Conservation (phyloP, 1,140 invertebrate genomes). For the Euschistus heros region DNA sequence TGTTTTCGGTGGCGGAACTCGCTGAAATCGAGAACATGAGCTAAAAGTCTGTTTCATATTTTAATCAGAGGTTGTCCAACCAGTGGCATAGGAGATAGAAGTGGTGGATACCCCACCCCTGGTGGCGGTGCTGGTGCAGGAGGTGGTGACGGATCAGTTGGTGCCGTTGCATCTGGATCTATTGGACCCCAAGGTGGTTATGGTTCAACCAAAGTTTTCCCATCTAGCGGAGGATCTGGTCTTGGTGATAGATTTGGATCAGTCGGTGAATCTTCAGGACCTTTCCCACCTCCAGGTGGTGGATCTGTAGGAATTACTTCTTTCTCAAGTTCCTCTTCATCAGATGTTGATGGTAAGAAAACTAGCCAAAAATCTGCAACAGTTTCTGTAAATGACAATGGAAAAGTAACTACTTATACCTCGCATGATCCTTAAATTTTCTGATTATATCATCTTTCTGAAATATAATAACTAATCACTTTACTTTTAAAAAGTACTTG, state of each 20-base stretch:
- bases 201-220: slow-evolving; percentile 32
- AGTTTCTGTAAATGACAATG: slow-evolving; percentile 59
- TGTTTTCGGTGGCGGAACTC: slow-evolving; percentile 16
- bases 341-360: slow-evolving; percentile 47
- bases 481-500: too few relatives aligned
- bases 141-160: slow-evolving; percentile 6
- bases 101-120: neutral
- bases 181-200: slow-evolving; percentile 34
- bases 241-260: slow-evolving; percentile 42
- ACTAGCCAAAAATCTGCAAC: slow-evolving; percentile 43
- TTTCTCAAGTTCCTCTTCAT: slow-evolving; percentile 46
- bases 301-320: slow-evolving; percentile 44
- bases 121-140: neutral
- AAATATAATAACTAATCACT: too few relatives aligned
- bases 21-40: neutral
- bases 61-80: slow-evolving; percentile 5
- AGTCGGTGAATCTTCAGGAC: slow-evolving; percentile 16
- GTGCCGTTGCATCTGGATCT: slow-evolving; percentile 29
- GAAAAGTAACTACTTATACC: slow-evolving; percentile 43
- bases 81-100: slow-evolving; percentile 3
- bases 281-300: slow-evolving; percentile 33
- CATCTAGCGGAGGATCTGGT: slow-evolving; percentile 43
- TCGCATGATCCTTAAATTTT: slow-evolving; percentile 25
- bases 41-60: neutral
- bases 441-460: too few relatives aligned